Evolutionary conservation across 2,797 vertebrate species (phyloP), one percentile per base, ranked within the genome.

Genomic region (Gephyroberyx darwinii): DNA sequence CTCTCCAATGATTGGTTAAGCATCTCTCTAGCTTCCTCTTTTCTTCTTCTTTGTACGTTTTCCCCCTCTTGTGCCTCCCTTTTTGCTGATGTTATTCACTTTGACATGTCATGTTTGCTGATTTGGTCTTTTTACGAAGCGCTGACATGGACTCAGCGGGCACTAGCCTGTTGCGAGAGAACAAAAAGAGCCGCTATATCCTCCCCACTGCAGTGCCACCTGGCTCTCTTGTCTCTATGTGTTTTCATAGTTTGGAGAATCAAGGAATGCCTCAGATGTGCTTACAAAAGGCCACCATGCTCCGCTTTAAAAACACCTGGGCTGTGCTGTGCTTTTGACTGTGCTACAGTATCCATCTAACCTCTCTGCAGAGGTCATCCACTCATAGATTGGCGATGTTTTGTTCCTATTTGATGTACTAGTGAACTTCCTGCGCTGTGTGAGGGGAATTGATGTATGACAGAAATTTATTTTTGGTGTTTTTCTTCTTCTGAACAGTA

Each of bases 401-500:
- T 51, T 65, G 77, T 86, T 82, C 86, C 77, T 76, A 71, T 86
- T 83, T 77, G 85, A 70, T 74, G 84, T 88, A 73, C 52, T 77
- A 51, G 80, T 87, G 84, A 85, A 71, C 81, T 83, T 87, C 85
- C 64, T 84, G 77, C 5, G 64, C 65, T 19, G 74, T 74, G 50
- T 48, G 83, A 86, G 77, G 86, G 80, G 75, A 88, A 82, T 70
- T 45, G 37, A 78, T 89, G 80, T 92, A 69, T 83, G 84, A 91
- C 82, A 89, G 78, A 81, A 88, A 68, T 88, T 86, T 92, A 93
- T 92, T 93, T 92, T 94, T 89, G 87, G 86, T 92, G 85, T 90
- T 86, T 91, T 81, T 88, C 86, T 90, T 91, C 88, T 90, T 91
- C 91, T 90, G 84, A 90, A 92, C 83, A 92, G 88, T 93, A 92